phyloP scores from a whole-genome alignment of 2,888 invertebrate species.

The Cantharis nigra region DNA sequence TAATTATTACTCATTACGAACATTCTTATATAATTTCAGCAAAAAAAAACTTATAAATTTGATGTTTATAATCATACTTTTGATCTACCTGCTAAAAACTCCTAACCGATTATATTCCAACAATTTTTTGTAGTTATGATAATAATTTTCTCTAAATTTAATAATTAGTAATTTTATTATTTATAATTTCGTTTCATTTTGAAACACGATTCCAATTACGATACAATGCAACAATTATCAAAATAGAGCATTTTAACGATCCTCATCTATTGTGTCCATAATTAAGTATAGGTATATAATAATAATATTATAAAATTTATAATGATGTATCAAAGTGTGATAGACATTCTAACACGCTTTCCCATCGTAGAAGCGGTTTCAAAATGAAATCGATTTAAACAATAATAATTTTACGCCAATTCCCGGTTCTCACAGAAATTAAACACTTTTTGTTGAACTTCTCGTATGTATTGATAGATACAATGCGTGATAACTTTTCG shows the following conservation, averaged over 20 bases:
- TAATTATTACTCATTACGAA: not conserved
- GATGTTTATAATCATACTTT: not conserved
- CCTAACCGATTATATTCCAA: not conserved
- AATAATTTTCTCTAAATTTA: not conserved
- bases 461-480: too few relatives aligned
- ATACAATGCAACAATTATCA: not conserved
- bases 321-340: not conserved
- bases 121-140: not conserved
- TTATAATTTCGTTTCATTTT: not conserved
- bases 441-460: not conserved
- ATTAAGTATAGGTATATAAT: not conserved
- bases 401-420: not conserved
- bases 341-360: conserved; percentile 13
- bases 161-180: not conserved
- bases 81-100: not conserved
- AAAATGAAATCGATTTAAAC: not conserved
- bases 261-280: not conserved
- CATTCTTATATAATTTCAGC: not conserved
- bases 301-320: not conserved
- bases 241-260: conserved; percentile 15
- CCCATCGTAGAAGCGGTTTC: not conserved
- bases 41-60: not conserved
- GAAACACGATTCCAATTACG: not conserved
- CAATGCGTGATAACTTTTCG: too few relatives aligned
- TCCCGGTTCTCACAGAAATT: not conserved